Base-by-base conservation (phyloP, 2,797 vertebrate genomes). In the Microcaecilia unicolor region DNA sequence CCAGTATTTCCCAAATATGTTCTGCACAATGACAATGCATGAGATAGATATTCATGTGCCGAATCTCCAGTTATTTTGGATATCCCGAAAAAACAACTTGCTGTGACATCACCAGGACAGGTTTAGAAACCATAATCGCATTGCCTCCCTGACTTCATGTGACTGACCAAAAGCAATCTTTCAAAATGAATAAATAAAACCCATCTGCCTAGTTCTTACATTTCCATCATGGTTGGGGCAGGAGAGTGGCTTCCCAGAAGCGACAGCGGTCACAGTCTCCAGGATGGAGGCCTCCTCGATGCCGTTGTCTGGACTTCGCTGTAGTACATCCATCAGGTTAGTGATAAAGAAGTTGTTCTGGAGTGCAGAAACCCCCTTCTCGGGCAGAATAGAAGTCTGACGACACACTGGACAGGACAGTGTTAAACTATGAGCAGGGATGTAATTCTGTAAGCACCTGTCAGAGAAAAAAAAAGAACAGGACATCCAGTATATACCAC, bases 281-380 rank as follows among this genome's bases (percentile, higher is more conserved):
- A 91, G 61, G 37, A 84, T 79, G 54, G 83, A 73, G 29, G 83
- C 81, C 59, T 92, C 89, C 44, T 89, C 90, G 48, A 83, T 76
- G 58, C 76, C 83, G 64, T 75, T 87, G 48, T 96, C 93, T 0
- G 90, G 88, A 0, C 86, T 81, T 59, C 87, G 81, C 74, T 97
- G 93, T 82, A 99, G 80, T 67, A 99, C 92, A 18, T 99, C 96
- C 93, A 99, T 99, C 73, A 99, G 89, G 87, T 96, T 97, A 40
- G 93, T 98, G 74, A 99, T 98, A 70, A 98, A 99, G 80, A 98
- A 99, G 73, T 99, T 98, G 64, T 92, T 97, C 78, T 99, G 96
- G 36, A 99, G 83, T 1, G 96, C 95, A 32, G 88, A 88, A 78
- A 99, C 95, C 37, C 96, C 96, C 54, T 93, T 94, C 83, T 99